A percentile compares a stretch with the other conserved stretches of the same genome.
phyloP scores from a whole-genome alignment of 2,888 invertebrate genomes.

The Beris chalybata region DNA sequence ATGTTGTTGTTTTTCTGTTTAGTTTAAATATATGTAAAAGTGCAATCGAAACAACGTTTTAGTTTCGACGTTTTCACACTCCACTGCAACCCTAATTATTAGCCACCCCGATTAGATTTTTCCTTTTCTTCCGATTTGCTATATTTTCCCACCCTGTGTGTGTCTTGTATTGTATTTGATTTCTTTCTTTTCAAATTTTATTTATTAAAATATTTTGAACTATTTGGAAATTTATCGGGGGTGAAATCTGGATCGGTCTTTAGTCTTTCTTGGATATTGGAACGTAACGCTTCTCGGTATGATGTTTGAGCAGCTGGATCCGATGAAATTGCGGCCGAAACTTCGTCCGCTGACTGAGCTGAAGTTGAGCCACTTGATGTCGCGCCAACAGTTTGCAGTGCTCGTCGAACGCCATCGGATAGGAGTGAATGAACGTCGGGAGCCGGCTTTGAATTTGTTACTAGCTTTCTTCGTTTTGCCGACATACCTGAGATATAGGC shows the following conservation, averaged over 20 bases:
- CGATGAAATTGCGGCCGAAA: slow-evolving; percentile 46
- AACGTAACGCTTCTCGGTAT: slow-evolving; percentile 52
- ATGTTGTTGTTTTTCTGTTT: no score
- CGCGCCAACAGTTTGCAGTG: slow-evolving; percentile 49
- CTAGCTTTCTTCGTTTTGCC: slow-evolving; percentile 80
- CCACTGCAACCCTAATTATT: no score
- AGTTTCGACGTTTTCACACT: no score
- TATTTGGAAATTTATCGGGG: slow-evolving; percentile 54
- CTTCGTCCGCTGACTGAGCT: slow-evolving; percentile 37
- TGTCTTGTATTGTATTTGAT: not conserved
- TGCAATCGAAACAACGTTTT: no score
- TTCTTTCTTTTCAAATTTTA: slow-evolving; percentile 19
- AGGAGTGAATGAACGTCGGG: slow-evolving; percentile 50
- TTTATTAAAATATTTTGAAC: slow-evolving; percentile 51
- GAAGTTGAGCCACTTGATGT: slow-evolving; percentile 44
- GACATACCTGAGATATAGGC: slow-evolving; percentile 90
- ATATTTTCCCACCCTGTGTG: no score
- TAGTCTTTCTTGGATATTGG: slow-evolving; percentile 50
- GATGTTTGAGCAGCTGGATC: slow-evolving; percentile 52
- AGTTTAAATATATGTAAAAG: no score
- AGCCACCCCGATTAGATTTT: no score
- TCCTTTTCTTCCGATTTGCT: no score
- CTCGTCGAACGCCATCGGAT: slow-evolving; percentile 51
- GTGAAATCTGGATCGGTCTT: slow-evolving; percentile 52
- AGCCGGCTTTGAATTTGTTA: slow-evolving; percentile 54